A percentile compares a stretch with the other conserved stretches of the same genome.
Evolutionary conservation across 1,140 invertebrate species (phyloP).

Genomic region (Eumaeus atala): DNA sequence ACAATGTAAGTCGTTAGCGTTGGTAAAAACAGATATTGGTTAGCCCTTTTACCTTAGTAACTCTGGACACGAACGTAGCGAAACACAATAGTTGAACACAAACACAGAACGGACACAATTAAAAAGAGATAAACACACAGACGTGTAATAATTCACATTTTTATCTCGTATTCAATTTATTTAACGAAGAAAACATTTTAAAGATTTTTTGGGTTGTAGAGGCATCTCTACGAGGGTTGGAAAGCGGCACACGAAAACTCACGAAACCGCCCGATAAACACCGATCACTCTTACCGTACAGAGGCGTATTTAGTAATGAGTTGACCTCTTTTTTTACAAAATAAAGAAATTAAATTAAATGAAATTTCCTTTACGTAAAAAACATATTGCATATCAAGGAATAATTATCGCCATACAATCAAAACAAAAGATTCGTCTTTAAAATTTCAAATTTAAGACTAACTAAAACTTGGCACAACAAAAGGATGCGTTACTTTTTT

Average conservation of each 20-base stretch:
- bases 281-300: constrained; percentile 59
- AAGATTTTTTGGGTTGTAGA: constrained; percentile 61
- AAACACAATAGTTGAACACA: constrained; percentile 52
- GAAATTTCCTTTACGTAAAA: too few relatives aligned
- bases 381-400: too few relatives aligned
- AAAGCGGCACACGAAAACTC: constrained; percentile 55
- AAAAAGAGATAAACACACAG: constrained; percentile 19
- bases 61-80: constrained; percentile 9
- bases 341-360: not conserved
- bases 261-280: constrained; percentile 45
- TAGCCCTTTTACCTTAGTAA: constrained; percentile 11
- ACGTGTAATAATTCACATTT: constrained; percentile 30
- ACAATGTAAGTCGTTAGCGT: not conserved
- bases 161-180: constrained; percentile 13
- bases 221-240: constrained; percentile 63
- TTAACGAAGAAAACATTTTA: constrained; percentile 44
- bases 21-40: not conserved
- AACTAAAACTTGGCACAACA: too few relatives aligned
- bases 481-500: too few relatives aligned
- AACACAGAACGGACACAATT: constrained; percentile 29
- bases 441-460: too few relatives aligned
- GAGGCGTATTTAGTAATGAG: constrained; percentile 33
- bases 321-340: constrained; percentile 32
- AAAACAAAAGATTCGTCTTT: too few relatives aligned
- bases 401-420: too few relatives aligned